Conservation (phyloP, 2,113 vertebrate species). For the Leucopsar rothschildi region DNA sequence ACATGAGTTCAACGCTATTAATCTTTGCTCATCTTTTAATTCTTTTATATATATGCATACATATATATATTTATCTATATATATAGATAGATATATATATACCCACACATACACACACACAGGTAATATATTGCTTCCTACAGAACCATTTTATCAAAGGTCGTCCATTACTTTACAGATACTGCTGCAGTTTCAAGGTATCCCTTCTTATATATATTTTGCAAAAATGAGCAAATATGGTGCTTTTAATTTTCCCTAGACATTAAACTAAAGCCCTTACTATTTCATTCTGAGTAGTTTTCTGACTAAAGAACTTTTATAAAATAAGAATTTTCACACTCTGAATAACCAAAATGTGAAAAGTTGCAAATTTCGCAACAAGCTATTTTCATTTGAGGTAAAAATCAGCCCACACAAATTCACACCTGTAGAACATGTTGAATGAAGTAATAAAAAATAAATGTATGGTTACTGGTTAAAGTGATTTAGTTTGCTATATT, state of each 20-base stretch:
- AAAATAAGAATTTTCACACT: not conserved
- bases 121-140: not conserved
- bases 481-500: not conserved
- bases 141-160: not conserved
- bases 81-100: not conserved
- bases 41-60: not conserved
- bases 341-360: not conserved
- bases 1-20: not conserved
- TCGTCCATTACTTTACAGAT: not conserved
- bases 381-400: not conserved
- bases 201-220: not conserved
- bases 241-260: not conserved
- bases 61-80: no score
- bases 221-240: not conserved
- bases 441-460: not conserved
- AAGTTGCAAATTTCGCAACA: not conserved
- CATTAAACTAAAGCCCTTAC: not conserved
- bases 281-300: not conserved
- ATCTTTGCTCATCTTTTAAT: not conserved
- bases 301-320: not conserved
- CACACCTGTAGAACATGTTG: not conserved
- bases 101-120: fast-evolving
- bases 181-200: not conserved
- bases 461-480: not conserved
- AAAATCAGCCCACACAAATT: not conserved